phyloP scores from a whole-genome alignment of 2,113 vertebrate species.

The Nanger granti region DNA sequence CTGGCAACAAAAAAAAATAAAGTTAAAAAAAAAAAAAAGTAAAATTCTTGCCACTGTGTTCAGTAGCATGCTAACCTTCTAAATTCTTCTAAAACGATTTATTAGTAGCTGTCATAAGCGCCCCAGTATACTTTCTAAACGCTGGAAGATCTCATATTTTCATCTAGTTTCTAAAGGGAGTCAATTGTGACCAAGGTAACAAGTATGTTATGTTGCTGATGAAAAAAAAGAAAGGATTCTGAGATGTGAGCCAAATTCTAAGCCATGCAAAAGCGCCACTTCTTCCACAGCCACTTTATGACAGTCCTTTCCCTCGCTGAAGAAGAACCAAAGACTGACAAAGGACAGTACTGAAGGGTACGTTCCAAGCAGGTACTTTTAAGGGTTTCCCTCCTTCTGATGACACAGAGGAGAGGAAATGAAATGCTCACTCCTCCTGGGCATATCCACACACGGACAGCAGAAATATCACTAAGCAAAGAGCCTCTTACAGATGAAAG shows the following conservation, averaged over 20 bases:
- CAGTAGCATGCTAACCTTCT: background rate
- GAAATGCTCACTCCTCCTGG: background rate
- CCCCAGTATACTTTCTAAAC: background rate
- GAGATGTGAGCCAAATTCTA: background rate
- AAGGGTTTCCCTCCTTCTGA: background rate
- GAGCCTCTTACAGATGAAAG: background rate
- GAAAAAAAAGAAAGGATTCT: background rate
- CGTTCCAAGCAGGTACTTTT: background rate
- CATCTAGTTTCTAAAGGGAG: background rate
- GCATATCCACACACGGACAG: rapidly evolving
- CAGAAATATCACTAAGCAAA: background rate
- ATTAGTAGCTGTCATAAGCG: too few relatives aligned
- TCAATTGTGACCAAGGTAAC: background rate
- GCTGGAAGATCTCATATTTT: background rate
- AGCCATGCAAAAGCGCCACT: background rate
- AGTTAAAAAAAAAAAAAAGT: background rate
- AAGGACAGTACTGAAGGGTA: background rate
- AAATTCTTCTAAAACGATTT: background rate
- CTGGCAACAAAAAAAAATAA: background rate
- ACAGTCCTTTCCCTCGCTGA: background rate
- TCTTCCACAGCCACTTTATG: background rate
- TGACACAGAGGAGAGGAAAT: background rate
- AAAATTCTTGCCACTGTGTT: background rate
- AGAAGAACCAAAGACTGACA: background rate
- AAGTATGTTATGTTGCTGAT: background rate